Base-by-base conservation (phyloP, 2,113 vertebrate species). In the Muntiacus reevesi region DNA sequence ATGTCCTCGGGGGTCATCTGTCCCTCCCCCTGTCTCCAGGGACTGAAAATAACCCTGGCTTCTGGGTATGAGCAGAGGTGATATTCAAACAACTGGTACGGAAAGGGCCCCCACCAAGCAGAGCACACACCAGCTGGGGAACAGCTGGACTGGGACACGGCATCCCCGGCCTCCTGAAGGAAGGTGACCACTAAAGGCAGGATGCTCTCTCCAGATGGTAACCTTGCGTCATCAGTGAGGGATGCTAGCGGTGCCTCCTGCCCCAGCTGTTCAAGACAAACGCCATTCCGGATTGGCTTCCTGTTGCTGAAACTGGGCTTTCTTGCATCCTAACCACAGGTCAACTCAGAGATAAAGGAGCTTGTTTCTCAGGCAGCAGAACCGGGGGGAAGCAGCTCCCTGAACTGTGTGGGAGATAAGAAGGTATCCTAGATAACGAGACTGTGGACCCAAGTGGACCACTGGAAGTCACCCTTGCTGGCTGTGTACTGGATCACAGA, bases 401-500 rank as follows among this genome's bases (percentile, higher is more conserved):
- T 67, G 60, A 45, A 60, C 33, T 10, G 30, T 60, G 30, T 0
- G 43, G 50, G 45, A 79, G 50, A 86, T n/a, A 64, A 91, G 88
- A 50, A 93, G n/a, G 23, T 40, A 17, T 55, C 28, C 36, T 79
- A 52, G 78, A 76, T 4, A 64, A 89, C 3, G 89, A 95, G 54
- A 47, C 43, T 17, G 36, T 5, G 67, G 96, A 16, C 84, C 89
- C 45, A 4, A 40, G 71, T 6, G 79, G 87, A 71, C 88, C 87
- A 5, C 79, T 15, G 54, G 81, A 62, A 92, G 59, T 59, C 55
- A 50, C 33, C 87, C 59, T 74, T 60, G 60, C 59, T 82, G 79
- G 47, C 92, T n/a, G 93, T 33, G 10, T 25, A 15, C 45, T 45
- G 62, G 74, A 79, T 91, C 74, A 64, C 27, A 89, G 98, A 97